Evolutionary conservation across 2,888 invertebrate genomes (phyloP).

Genomic region (Papilio elwesi): DNA sequence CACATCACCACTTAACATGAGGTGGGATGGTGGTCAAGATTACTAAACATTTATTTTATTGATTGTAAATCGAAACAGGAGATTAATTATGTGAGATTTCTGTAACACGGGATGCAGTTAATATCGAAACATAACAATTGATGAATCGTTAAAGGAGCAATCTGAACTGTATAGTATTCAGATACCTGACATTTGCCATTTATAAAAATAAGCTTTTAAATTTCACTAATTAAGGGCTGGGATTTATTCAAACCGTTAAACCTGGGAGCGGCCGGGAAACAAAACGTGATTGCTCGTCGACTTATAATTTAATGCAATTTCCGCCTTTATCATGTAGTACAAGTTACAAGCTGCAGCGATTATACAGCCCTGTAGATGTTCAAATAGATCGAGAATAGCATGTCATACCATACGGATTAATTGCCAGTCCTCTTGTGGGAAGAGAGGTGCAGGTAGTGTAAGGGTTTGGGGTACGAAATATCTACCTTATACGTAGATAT

Average conservation of each 20-base stretch:
- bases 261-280: conserved; percentile 72
- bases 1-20: no score
- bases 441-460: no score
- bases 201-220: conserved; percentile 71
- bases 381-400: background rate
- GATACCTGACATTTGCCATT: conserved; percentile 69
- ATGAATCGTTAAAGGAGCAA: background rate
- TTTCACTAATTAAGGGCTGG: conserved; percentile 78
- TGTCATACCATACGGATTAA: no score
- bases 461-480: no score
- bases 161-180: conserved; percentile 43
- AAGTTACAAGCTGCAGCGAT: conserved; percentile 52
- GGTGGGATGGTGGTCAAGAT: background rate
- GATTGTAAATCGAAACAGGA: background rate
- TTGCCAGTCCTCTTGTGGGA: no score
- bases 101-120: background rate
- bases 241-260: conserved; percentile 81
- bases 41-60: background rate
- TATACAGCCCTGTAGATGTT: conserved; percentile 6
- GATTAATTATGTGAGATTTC: background rate
- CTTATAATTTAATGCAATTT: conserved; percentile 84
- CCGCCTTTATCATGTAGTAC: conserved; percentile 63
- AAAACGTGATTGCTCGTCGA: conserved; percentile 82
- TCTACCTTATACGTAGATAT: no score
- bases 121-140: background rate